Base-by-base conservation (phyloP, 2,888 invertebrate species). In the Onchidella celtica region DNA sequence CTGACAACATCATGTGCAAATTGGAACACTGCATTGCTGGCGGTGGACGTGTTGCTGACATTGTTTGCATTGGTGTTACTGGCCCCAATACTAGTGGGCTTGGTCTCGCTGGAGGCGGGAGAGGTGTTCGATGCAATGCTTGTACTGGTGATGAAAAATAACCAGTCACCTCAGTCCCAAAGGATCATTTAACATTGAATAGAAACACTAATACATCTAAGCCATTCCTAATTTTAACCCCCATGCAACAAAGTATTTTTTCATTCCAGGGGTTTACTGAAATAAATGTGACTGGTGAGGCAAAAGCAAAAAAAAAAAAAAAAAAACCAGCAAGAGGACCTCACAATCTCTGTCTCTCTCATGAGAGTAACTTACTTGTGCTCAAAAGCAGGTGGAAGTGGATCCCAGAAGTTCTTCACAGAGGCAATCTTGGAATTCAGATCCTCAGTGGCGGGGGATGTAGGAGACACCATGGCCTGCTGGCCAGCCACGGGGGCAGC, bases 361-460 rank as follows among this genome's bases (percentile, higher is more conserved):
- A n/a, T n/a, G n/a, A n/a, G n/a, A n/a, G n/a, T n/a, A n/a, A n/a
- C n/a, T n/a, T 85, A 89, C 90, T 87, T 87, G 77, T 87, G 88
- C 73, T 91, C 91, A 87, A 89, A 91, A 66, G 86, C 85, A 1
- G 85, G 70, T 2, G 85, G 79, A 27, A 87, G 85, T 2, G 85
- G 89, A 61, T 93, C 93, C 93, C 93, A 93, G 24, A 95, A 95
- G 88, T 96, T 97, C 93, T 98, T 98, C 66, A 98, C 98, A 85
- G 97, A 97, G 57, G 97, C 97, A 88, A 98, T 98, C 94, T 98
- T 98, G 94, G 97, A 95, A 94, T 97, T 97, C 87, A 98, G 95
- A 93, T 98, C 98, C 59, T 97, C 97, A 59, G 97, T 96, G 85
- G 96, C 95, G 27, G 96, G 96, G 1, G 92, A 92, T 3, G 91